phyloP scores from a whole-genome alignment of 2,888 invertebrate genomes.

The Drosophila stalkeri region DNA sequence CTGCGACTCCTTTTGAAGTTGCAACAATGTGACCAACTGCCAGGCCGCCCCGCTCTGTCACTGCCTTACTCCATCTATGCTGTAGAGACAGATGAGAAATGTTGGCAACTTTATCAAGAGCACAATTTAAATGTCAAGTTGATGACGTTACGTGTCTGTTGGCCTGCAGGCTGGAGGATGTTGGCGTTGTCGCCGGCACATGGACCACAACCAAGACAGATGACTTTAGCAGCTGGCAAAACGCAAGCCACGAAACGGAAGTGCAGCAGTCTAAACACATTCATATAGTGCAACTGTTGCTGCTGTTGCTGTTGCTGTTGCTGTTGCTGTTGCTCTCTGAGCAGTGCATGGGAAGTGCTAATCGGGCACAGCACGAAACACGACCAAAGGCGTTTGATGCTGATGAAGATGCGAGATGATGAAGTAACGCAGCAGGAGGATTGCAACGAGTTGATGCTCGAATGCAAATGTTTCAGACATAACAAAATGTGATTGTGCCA shows the following conservation, averaged over 20 bases:
- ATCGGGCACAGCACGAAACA: constrained; percentile 72
- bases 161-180: constrained; percentile 53
- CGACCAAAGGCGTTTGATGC: constrained; percentile 31
- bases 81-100: constrained; percentile 53
- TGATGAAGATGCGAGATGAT: constrained; percentile 13
- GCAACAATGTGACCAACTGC: constrained; percentile 63
- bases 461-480: constrained; percentile 27
- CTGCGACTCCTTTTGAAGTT: constrained; percentile 46
- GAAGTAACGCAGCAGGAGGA: constrained; percentile 11
- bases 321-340: constrained; percentile 7
- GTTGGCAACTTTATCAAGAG: constrained; percentile 80
- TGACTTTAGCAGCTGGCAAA: constrained; percentile 69
- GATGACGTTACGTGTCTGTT: constrained; percentile 78
- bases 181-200: constrained; percentile 36
- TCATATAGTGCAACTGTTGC: constrained; percentile 30
- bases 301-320: background rate
- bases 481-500: constrained; percentile 24
- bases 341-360: constrained; percentile 72
- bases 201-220: constrained; percentile 51
- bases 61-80: background rate
- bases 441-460: background rate
- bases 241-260: constrained; percentile 63
- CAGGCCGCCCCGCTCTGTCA: constrained; percentile 6
- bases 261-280: constrained; percentile 81
- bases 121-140: constrained; percentile 79